Conservation (phyloP, 2,888 invertebrate genomes). For the Clepsis dumicolana region DNA sequence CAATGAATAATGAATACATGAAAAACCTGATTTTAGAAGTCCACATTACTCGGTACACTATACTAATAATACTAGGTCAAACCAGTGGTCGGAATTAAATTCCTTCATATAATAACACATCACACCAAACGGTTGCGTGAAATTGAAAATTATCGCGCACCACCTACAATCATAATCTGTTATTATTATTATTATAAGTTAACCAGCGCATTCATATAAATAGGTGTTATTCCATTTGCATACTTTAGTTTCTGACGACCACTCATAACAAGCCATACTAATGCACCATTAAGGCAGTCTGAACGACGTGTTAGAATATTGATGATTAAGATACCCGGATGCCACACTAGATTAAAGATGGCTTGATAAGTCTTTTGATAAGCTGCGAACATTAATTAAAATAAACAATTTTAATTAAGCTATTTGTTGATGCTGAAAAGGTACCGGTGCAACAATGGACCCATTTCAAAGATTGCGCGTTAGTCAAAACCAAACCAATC, state of each 20-base stretch:
- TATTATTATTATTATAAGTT: slow-evolving; percentile 37
- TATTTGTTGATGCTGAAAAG: neutral
- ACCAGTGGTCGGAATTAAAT: slow-evolving; percentile 27
- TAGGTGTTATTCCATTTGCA: slow-evolving; percentile 34
- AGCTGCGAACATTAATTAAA: slow-evolving; percentile 17
- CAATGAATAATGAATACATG: neutral
- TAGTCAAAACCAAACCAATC: slow-evolving; percentile 5
- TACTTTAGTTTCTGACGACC: slow-evolving; percentile 36
- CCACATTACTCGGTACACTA: neutral
- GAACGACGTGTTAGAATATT: slow-evolving; percentile 32
- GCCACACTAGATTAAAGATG: slow-evolving; percentile 23
- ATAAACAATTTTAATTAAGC: slow-evolving; percentile 27
- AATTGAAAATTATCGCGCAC: slow-evolving; percentile 41
- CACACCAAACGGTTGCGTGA: slow-evolving; percentile 39
- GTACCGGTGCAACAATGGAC: slow-evolving; percentile 7
- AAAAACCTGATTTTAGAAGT: neutral
- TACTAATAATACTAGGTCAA: slow-evolving; percentile 17
- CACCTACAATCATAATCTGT: slow-evolving; percentile 33
- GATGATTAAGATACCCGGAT: slow-evolving; percentile 38
- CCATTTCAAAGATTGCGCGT: neutral
- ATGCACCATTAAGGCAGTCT: slow-evolving; percentile 23
- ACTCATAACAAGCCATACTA: slow-evolving; percentile 26
- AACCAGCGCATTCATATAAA: slow-evolving; percentile 25
- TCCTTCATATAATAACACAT: slow-evolving; percentile 30
- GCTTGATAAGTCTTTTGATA: slow-evolving; percentile 21